Percentiles rank a stretch among this genome's conserved stretches.
Conservation (phyloP, 1,140 invertebrate species). For the Cylas formicarius region DNA sequence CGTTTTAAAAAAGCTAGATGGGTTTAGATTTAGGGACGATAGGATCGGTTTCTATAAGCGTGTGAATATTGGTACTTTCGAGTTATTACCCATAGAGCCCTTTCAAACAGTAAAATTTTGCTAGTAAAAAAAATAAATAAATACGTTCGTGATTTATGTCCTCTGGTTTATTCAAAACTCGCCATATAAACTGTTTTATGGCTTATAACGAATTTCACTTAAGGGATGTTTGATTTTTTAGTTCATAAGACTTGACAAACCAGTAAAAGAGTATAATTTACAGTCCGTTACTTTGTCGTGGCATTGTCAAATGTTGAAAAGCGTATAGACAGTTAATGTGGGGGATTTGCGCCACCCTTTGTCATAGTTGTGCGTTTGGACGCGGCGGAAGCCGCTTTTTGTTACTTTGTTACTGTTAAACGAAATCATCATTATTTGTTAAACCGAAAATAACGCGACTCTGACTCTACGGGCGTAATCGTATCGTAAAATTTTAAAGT, state of each 20-base stretch:
- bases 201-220: conserved; percentile 20
- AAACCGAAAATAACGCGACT: too few species aligned
- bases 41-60: conserved; percentile 18
- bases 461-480: too few species aligned
- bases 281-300: conserved; percentile 6
- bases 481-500: too few species aligned
- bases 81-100: conserved; percentile 14
- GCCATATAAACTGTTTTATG: conserved; percentile 20
- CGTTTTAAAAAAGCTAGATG: conserved; percentile 21
- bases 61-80: conserved; percentile 21
- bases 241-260: too few species aligned
- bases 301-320: too few species aligned
- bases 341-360: conserved; percentile 9
- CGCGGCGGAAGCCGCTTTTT: too few species aligned
- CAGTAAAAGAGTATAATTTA: conserved; percentile 19
- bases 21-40: conserved; percentile 11
- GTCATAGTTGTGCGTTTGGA: too few species aligned
- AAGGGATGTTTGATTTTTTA: conserved; percentile 17
- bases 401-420: too few species aligned
- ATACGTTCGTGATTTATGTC: conserved; percentile 20
- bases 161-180: conserved; percentile 20
- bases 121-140: conserved; percentile 25
- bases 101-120: conserved; percentile 18
- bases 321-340: conserved; percentile 2
- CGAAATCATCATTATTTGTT: too few species aligned